A percentile compares a stretch with the other conserved stretches of the same genome.
phyloP scores from a whole-genome alignment of 2,888 invertebrate genomes.

The Eudemis profundana region DNA sequence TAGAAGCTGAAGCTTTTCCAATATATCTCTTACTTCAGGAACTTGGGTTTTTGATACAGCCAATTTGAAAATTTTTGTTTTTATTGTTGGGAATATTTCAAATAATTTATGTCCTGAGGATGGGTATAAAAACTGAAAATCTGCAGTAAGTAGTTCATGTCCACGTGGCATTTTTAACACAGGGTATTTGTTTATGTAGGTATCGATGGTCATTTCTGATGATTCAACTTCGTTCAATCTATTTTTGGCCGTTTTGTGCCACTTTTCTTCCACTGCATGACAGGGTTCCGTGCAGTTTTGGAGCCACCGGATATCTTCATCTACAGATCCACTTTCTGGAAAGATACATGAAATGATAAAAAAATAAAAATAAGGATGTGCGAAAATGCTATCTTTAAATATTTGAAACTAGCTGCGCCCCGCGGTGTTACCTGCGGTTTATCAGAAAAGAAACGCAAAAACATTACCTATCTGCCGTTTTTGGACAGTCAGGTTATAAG shows the following conservation, averaged over 20 bases:
- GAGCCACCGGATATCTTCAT: conserved; percentile 26
- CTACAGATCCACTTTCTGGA: conserved; percentile 15
- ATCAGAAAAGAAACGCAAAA: too few species aligned
- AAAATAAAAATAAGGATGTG: conserved; percentile 1
- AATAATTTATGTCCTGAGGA: conserved; percentile 27
- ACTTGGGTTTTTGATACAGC: conserved; percentile 34
- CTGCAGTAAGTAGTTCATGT: conserved; percentile 24
- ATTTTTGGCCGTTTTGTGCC: conserved; percentile 35
- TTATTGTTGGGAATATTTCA: conserved; percentile 26
- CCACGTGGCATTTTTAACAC: conserved; percentile 24
- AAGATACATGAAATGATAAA: conserved; percentile 10
- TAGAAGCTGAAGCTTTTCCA: conserved; percentile 27
- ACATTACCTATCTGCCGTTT: too few species aligned
- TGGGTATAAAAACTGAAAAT: conserved; percentile 35
- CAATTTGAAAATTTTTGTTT: conserved; percentile 18
- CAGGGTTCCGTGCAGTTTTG: conserved; percentile 38
- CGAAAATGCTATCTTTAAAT: background rate
- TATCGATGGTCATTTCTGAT: conserved; percentile 28
- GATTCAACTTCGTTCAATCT: conserved; percentile 23
- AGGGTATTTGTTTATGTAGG: conserved; percentile 33
- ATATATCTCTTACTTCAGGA: conserved; percentile 32
- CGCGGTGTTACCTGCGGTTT: too few species aligned
- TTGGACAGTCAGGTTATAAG: too few species aligned
- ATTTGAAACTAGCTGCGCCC: background rate
- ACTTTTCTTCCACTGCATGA: conserved; percentile 36